These are phyloP conservation scores for Poecilus cupreus DNA, from an alignment of 2,888 invertebrate genomes.

Conservation along the genomic window DNA sequence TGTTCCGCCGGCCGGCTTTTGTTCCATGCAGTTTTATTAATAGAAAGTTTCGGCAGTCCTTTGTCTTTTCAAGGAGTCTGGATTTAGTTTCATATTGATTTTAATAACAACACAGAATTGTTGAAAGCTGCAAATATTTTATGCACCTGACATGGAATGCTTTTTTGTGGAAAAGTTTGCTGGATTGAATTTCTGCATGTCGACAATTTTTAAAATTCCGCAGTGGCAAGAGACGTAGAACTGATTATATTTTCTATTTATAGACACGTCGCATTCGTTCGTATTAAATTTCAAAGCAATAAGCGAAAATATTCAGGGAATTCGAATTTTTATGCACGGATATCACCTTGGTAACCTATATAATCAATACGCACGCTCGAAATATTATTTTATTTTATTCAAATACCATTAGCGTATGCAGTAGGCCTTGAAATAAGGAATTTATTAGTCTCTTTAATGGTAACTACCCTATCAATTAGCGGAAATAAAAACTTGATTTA, in stretches of 20 bases:
- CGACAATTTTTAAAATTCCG: too few relatives aligned
- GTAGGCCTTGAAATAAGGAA: neutral
- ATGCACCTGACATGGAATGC: too few relatives aligned
- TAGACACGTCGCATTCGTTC: neutral
- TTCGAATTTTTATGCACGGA: conserved; percentile 17
- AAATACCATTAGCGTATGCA: neutral
- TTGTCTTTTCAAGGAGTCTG: neutral
- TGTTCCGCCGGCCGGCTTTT: neutral
- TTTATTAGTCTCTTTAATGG: neutral
- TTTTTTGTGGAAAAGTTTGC: too few relatives aligned
- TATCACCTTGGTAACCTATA: conserved; percentile 44
- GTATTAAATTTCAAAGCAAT: conserved; percentile 1
- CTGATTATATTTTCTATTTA: too few relatives aligned
- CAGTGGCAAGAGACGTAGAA: too few relatives aligned
- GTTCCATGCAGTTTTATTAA: neutral
- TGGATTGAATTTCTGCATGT: too few relatives aligned
- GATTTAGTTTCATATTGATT: conserved; percentile 9
- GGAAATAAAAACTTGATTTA: too few relatives aligned
- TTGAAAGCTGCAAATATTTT: too few relatives aligned
- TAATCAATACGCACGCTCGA: conserved; percentile 10
- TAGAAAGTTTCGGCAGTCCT: neutral
- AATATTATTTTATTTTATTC: conserved; percentile 8
- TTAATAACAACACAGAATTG: neutral
- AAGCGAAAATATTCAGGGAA: conserved; percentile 17
- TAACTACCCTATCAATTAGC: too few relatives aligned